A percentile compares a stretch with the other conserved stretches of the same genome.
Conservation (phyloP, 2,888 invertebrate species). For the Thymelicus lineola region DNA sequence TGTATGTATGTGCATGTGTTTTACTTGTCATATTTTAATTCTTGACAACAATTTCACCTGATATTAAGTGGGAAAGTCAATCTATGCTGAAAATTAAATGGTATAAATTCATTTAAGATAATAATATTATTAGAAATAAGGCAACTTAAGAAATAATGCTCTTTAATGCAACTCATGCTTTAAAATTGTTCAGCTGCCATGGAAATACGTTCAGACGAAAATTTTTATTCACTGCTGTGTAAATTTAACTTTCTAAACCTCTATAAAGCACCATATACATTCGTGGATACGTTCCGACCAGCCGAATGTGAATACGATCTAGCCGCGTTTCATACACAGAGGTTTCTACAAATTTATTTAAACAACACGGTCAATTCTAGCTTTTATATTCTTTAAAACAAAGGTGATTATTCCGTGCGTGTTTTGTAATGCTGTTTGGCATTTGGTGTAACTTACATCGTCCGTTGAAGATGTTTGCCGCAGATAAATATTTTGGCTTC, state of each 20-base stretch:
- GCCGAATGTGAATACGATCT: constrained; percentile 44
- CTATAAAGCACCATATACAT: constrained; percentile 34
- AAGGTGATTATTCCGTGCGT: constrained; percentile 25
- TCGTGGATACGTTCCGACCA: constrained; percentile 31
- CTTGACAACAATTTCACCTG: no score
- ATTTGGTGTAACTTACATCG: constrained; percentile 37
- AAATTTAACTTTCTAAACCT: constrained; percentile 32
- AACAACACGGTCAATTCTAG: constrained; percentile 26
- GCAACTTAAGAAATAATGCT: no score
- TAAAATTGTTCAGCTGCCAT: constrained; percentile 5
- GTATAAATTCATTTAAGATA: no score
- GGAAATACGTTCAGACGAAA: constrained; percentile 11
- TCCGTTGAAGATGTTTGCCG: constrained; percentile 45
- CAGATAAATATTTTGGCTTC: constrained; percentile 49
- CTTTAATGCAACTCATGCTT: not conserved
- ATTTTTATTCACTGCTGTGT: constrained; percentile 28
- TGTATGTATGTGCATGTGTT: no score
- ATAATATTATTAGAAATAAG: no score
- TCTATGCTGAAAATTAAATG: no score
- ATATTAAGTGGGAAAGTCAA: no score
- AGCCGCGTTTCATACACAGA: constrained; percentile 41
- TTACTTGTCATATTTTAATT: no score
- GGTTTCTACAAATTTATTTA: constrained; percentile 37
- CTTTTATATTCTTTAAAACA: constrained; percentile 21
- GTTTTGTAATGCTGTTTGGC: constrained; percentile 23